Evolutionary conservation across 2,797 vertebrate species (phyloP).

Genomic region (Pangasius macronema): DNA sequence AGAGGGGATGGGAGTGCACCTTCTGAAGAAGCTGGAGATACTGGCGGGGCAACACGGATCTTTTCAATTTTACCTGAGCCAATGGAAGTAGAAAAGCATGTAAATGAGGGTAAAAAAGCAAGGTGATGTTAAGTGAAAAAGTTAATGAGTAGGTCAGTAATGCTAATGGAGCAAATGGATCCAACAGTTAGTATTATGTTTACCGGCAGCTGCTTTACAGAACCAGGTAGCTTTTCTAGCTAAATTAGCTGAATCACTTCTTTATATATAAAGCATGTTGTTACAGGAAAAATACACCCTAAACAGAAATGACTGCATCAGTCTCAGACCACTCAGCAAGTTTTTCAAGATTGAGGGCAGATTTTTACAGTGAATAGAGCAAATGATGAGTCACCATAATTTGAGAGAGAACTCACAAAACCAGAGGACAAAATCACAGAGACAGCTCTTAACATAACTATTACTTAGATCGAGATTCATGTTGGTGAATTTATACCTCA

Average conservation of each 20-base stretch:
- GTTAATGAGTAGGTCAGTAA: conserved; percentile 19
- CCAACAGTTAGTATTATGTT: conserved; percentile 11
- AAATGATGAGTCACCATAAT: background rate
- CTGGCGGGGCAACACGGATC: conserved; percentile 80
- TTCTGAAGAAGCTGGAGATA: conserved; percentile 83
- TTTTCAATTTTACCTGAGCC: conserved; percentile 95
- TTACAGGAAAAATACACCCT: background rate
- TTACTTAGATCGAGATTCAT: background rate
- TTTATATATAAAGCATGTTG: conserved; percentile 2
- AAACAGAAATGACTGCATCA: background rate
- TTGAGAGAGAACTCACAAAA: background rate
- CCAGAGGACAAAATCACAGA: background rate
- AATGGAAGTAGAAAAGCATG: conserved; percentile 22
- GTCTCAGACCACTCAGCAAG: background rate
- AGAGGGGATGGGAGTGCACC: conserved; percentile 72
- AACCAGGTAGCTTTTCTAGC: background rate
- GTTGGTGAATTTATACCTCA: background rate
- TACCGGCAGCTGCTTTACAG: background rate
- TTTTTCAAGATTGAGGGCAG: background rate
- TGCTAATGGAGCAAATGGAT: conserved; percentile 33
- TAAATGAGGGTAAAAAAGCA: conserved; percentile 30
- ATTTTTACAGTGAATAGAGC: too few relatives aligned
- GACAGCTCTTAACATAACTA: background rate
- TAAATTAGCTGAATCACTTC: too few relatives aligned
- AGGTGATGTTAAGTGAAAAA: conserved; percentile 17